Percentiles rank a stretch among this genome's conserved stretches.
phyloP scores from a whole-genome alignment of 2,113 vertebrate species.

The Myocastor coypus region DNA sequence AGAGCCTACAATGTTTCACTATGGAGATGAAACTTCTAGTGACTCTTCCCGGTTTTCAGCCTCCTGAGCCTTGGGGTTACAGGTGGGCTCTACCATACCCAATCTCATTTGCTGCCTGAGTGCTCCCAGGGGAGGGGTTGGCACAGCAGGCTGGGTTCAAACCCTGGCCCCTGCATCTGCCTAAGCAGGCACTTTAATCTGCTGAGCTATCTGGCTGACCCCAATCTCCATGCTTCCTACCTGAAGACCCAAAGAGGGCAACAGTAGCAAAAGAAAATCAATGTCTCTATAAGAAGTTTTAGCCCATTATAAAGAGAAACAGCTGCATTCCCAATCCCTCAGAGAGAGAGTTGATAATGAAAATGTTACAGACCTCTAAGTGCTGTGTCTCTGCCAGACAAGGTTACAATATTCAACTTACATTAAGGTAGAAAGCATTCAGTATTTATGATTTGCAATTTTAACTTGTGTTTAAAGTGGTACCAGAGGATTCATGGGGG shows the following conservation, averaged over 20 bases:
- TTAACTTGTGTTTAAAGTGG: constrained; percentile 73
- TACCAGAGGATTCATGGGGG: constrained; percentile 60
- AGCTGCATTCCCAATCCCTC: not conserved
- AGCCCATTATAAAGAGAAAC: constrained; percentile 3
- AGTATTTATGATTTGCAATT: constrained; percentile 64
- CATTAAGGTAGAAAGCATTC: constrained; percentile 65
- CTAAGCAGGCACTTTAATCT: too few species aligned
- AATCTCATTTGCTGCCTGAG: too few species aligned
- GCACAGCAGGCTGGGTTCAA: too few species aligned
- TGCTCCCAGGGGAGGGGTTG: too few species aligned
- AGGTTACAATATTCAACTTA: constrained; percentile 73
- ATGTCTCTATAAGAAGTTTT: constrained; percentile 32
- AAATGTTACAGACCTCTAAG: constrained; percentile 59
- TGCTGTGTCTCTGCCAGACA: constrained; percentile 53
- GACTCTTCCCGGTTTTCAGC: too few species aligned
- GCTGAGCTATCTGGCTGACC: too few species aligned
- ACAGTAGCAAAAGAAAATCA: constrained; percentile 32
- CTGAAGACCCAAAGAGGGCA: not conserved
- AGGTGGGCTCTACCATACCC: too few species aligned
- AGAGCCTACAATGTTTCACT: too few species aligned
- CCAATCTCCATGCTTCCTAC: constrained; percentile 43
- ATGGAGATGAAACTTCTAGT: too few species aligned
- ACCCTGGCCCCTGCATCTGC: too few species aligned
- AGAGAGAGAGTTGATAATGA: not conserved
- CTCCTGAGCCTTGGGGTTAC: too few species aligned